Conservation (phyloP, 2,797 vertebrate genomes). For the Hydrophis major region DNA sequence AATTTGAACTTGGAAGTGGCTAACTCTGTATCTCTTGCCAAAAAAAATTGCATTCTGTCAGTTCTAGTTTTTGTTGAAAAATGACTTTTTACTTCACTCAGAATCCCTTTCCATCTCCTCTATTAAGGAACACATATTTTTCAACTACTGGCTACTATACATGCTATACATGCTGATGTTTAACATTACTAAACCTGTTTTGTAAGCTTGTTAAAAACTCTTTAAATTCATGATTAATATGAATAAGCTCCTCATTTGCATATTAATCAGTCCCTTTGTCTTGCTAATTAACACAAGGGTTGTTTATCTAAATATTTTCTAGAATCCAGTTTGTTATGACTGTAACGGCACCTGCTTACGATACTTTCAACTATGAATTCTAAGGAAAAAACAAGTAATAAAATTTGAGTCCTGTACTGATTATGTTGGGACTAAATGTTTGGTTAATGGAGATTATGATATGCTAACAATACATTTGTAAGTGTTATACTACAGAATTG, state of each 20-base stretch:
- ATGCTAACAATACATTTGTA: background rate
- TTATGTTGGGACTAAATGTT: background rate
- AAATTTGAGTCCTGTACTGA: background rate
- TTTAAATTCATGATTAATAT: conserved; percentile 76
- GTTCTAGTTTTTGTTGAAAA: conserved; percentile 63
- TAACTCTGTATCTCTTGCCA: conserved; percentile 62
- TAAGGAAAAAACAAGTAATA: background rate
- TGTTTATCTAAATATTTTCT: conserved; percentile 67
- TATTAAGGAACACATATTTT: conserved; percentile 56
- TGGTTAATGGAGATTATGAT: background rate
- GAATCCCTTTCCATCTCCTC: conserved; percentile 20
- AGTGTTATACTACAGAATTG: background rate
- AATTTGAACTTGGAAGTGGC: conserved; percentile 65
- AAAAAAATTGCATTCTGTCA: conserved; percentile 65
- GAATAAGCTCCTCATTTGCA: conserved; percentile 75
- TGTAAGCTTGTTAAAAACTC: conserved; percentile 73
- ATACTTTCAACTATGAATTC: conserved; percentile 8
- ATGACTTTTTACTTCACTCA: conserved; percentile 10
- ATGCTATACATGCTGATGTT: conserved; percentile 59
- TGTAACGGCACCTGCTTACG: conserved; percentile 45
- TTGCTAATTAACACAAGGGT: conserved; percentile 71
- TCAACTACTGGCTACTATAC: conserved; percentile 36
- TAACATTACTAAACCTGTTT: conserved; percentile 70
- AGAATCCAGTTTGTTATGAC: conserved; percentile 60
- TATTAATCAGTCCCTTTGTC: conserved; percentile 78